Evolutionary conservation across 2,888 invertebrate species (phyloP), one percentile per base, ranked within the genome.

Genomic region (Heliconius ismenius): DNA sequence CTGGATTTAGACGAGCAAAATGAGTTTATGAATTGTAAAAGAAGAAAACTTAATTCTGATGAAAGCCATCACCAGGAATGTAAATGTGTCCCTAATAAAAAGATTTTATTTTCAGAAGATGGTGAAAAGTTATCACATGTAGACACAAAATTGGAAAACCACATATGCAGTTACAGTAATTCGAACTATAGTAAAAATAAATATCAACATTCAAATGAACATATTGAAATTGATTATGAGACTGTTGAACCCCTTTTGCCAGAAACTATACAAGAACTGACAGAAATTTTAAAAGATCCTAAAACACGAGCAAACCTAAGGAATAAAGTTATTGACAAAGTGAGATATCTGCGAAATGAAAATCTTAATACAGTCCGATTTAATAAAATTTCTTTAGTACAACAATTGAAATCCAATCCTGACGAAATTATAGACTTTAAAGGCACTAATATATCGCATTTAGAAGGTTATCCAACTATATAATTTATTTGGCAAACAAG

Each of bases 21-120:
- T 43, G 77, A 77, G 4, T 62, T 73, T 11, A 65, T 67, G 11
- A 79, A 79, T 36, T 79, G 39, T 18, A 78, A 82, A 26, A 81
- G 82, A 32, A 78, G 63, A 28, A 72, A 76, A 60, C 43, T 73
- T 28, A 64, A 82, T 54, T n/a, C 13, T 15, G 24, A 64, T 58
- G 24, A 84, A 43, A 39, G 70, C 18, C 4, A 62, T n/a, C n/a
- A 76, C 28, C 73, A 80, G 13, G 83, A 85, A 75, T 94, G 93
- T 80, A 81, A 82, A 3, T 93, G 92, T 81, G 80, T 79, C 74
- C 77, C 81, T 1, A 91, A 90, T 60, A 91, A 85, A 79, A 93
- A 91, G 83, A 90, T 91, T 73, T 81, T 92, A 11, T 94, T 91
- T 86, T 90, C 91, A 81, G 93, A 94, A 49, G 86, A 92, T 11